Conservation (phyloP, 2,113 vertebrate genomes). For the Corydoras maculifer region DNA sequence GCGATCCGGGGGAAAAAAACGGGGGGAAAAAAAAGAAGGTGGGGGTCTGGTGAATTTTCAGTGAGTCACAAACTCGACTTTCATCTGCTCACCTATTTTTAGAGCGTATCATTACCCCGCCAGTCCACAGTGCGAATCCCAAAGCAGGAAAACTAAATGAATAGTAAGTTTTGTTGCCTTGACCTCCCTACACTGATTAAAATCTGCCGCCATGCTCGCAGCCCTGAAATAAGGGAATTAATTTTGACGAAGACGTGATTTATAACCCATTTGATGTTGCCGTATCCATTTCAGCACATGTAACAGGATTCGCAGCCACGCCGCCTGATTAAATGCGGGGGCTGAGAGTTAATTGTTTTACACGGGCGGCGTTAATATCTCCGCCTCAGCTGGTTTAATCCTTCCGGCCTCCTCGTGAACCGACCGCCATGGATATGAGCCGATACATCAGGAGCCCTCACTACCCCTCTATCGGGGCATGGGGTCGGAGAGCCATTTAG, state of each 20-base stretch:
- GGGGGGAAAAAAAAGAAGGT: constrained; percentile 22
- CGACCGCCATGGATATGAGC: constrained; percentile 36
- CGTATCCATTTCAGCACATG: constrained; percentile 15
- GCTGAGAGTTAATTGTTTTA: constrained; percentile 40
- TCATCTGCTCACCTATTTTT: constrained; percentile 35
- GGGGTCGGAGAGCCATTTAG: constrained; percentile 28
- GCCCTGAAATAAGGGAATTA: constrained; percentile 18
- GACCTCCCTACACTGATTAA: constrained; percentile 4
- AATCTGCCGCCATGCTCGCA: neutral
- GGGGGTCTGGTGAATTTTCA: constrained; percentile 45
- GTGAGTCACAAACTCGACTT: constrained; percentile 43
- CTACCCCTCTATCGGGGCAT: neutral
- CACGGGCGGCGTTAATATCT: constrained; percentile 29
- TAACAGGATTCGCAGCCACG: constrained; percentile 16
- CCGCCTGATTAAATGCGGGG: constrained; percentile 36
- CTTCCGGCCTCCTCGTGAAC: constrained; percentile 27
- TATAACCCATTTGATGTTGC: constrained; percentile 25
- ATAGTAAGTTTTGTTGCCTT: constrained; percentile 16
- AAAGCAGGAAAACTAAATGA: constrained; percentile 26
- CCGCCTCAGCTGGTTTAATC: constrained; percentile 39
- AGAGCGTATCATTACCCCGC: constrained; percentile 34
- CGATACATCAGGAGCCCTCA: constrained; percentile 5
- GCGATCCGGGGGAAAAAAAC: constrained; percentile 16
- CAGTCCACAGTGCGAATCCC: constrained; percentile 11
- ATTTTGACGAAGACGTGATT: constrained; percentile 30